phyloP scores from a whole-genome alignment of 2,113 vertebrate species.

The Edolisoma coerulescens region DNA sequence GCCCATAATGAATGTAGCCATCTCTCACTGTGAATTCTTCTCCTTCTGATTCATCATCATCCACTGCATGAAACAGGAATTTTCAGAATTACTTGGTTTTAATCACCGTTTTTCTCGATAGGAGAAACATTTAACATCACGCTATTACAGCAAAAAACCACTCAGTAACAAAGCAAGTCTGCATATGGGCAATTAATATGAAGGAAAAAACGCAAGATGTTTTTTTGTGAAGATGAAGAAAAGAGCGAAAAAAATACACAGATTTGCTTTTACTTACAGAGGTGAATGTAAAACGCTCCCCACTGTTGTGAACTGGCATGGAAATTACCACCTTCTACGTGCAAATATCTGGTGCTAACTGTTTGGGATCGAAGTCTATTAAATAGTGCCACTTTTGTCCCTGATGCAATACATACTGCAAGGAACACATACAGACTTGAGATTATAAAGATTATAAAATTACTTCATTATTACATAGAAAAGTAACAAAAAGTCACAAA shows the following conservation, averaged over 20 bases:
- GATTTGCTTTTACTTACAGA: constrained; percentile 83
- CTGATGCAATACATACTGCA: constrained; percentile 98
- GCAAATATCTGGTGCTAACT: constrained; percentile 97
- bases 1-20: constrained; percentile 98
- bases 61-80: constrained; percentile 79
- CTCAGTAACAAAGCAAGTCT: neutral
- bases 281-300: constrained; percentile 98
- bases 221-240: neutral
- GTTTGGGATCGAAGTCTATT: constrained; percentile 98
- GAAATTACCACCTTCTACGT: constrained; percentile 98
- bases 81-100: neutral
- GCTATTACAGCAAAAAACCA: neutral
- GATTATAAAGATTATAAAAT: constrained; percentile 45
- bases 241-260: neutral
- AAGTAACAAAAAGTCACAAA: neutral
- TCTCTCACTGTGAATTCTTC: constrained; percentile 99
- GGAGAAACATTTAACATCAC: neutral
- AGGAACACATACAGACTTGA: constrained; percentile 50
- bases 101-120: neutral
- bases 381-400: constrained; percentile 98
- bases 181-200: neutral
- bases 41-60: constrained; percentile 98
- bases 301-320: constrained; percentile 99
- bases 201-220: neutral
- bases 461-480: neutral